Percentiles rank a stretch among this genome's conserved stretches.
These are phyloP conservation scores for Ginglymostoma cirratum DNA, from an alignment of 2,113 vertebrate genomes.

Conservation along the genomic window DNA sequence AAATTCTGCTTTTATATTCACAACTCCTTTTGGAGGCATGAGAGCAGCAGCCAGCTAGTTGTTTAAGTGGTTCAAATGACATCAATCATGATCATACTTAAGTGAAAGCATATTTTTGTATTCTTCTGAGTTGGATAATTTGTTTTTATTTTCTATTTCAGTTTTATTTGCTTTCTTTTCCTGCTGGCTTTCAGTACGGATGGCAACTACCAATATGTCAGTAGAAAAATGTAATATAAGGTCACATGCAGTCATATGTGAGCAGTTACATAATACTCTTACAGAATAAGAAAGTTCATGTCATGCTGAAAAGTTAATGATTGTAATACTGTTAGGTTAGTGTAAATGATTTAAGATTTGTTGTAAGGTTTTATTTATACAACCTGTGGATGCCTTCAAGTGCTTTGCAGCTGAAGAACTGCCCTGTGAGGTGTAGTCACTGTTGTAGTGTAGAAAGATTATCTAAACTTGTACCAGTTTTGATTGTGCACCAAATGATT, in stretches of 20 bases:
- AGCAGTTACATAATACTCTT: not conserved
- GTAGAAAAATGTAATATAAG: not conserved
- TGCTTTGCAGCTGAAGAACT: not conserved
- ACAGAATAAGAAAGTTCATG: not conserved
- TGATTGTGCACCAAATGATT: not conserved
- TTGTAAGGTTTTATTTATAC: not conserved
- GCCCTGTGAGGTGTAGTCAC: not conserved
- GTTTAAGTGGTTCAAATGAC: not conserved
- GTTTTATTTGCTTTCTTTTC: not conserved
- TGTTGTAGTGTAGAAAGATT: not conserved
- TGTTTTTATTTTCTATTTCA: not conserved
- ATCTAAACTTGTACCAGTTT: not conserved
- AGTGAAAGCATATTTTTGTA: not conserved
- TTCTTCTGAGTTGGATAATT: not conserved
- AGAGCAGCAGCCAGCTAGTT: not conserved
- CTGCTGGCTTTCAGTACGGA: not conserved
- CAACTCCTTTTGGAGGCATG: not conserved
- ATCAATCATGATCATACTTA: too few relatives aligned
- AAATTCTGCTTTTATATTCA: not conserved
- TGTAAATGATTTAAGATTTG: conserved; percentile 4
- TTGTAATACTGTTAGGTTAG: not conserved
- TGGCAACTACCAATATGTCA: not conserved
- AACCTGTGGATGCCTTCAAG: not conserved
- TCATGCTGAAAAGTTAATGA: not conserved
- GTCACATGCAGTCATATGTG: not conserved